Evolutionary conservation across 2,797 vertebrate genomes (phyloP).

Genomic region (Valencia hispanica): DNA sequence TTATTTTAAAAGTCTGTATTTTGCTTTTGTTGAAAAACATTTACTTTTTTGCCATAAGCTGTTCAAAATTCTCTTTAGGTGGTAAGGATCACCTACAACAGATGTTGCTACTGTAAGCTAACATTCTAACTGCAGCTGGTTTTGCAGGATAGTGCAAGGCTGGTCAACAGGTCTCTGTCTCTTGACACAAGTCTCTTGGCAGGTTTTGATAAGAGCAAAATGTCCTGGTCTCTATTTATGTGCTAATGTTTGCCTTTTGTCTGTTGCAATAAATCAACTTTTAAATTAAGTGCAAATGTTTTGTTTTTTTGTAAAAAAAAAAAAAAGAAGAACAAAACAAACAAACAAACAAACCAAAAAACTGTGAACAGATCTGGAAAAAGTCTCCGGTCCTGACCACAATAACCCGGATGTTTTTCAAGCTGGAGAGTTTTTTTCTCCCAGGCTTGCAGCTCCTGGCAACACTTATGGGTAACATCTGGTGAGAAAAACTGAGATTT

Average conservation of each 20-base stretch:
- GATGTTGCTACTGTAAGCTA: slow-evolving; percentile 70
- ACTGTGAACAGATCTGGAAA: background rate
- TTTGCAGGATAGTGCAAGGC: slow-evolving; percentile 78
- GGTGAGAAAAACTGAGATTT: background rate
- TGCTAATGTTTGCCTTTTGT: slow-evolving; percentile 40
- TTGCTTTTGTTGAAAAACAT: slow-evolving; percentile 46
- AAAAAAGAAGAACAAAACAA: background rate
- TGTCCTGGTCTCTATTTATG: slow-evolving; percentile 15
- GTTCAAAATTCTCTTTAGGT: slow-evolving; percentile 42
- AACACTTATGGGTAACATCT: background rate
- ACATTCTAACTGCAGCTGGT: slow-evolving; percentile 82
- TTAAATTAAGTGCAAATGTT: slow-evolving; percentile 29
- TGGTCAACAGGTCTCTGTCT: slow-evolving; percentile 59
- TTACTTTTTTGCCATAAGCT: slow-evolving; percentile 46
- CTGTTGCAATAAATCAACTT: slow-evolving; percentile 61
- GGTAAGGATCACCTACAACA: slow-evolving; percentile 57
- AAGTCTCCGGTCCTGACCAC: background rate
- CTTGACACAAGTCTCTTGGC: slow-evolving; percentile 68
- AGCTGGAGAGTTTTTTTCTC: background rate
- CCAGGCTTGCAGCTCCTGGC: background rate
- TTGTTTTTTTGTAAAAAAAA: slow-evolving; percentile 19
- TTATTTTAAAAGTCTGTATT: slow-evolving; percentile 42
- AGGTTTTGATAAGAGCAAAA: slow-evolving; percentile 50
- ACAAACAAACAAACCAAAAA: background rate
- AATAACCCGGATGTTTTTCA: background rate